These are phyloP conservation scores for Erannis defoliaria DNA, from an alignment of 2,888 invertebrate species.

Conservation along the genomic window DNA sequence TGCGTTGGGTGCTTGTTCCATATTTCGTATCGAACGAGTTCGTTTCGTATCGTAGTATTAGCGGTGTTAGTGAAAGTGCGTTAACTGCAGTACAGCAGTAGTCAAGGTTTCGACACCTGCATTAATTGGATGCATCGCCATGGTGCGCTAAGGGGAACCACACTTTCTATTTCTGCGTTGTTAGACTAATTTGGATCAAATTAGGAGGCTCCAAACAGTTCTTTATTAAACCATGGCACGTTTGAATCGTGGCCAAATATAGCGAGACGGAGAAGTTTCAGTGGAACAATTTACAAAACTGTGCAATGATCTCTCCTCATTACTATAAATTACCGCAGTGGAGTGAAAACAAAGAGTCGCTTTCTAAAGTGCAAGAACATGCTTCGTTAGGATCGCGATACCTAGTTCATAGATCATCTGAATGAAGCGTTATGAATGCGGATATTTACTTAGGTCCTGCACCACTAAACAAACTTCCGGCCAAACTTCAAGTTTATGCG, in stretches of 20 bases:
- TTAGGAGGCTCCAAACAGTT: constrained; percentile 50
- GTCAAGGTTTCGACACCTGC: constrained; percentile 70
- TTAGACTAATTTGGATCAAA: constrained; percentile 56
- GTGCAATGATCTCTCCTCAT: constrained; percentile 79
- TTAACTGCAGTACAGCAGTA: constrained; percentile 57
- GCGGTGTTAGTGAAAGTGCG: constrained; percentile 72
- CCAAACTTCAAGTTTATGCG: background rate
- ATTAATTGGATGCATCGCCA: constrained; percentile 47
- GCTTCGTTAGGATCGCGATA: constrained; percentile 49
- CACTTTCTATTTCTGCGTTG: constrained; percentile 26
- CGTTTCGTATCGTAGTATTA: too few relatives aligned
- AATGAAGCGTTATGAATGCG: constrained; percentile 66
- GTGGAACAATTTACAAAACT: constrained; percentile 71
- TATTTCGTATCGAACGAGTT: constrained; percentile 51
- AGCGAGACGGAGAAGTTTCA: constrained; percentile 57
- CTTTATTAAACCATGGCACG: constrained; percentile 58
- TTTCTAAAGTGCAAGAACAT: constrained; percentile 79
- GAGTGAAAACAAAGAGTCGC: constrained; percentile 82
- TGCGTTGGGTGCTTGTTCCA: constrained; percentile 49
- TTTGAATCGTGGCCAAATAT: constrained; percentile 68
- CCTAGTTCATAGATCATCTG: constrained; percentile 68
- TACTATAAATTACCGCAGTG: constrained; percentile 74
- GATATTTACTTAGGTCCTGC: constrained; percentile 62
- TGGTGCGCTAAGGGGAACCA: constrained; percentile 23
- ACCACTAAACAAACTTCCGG: background rate